Base-by-base conservation (phyloP, 1,140 invertebrate genomes). In the Ceratina australensis region DNA sequence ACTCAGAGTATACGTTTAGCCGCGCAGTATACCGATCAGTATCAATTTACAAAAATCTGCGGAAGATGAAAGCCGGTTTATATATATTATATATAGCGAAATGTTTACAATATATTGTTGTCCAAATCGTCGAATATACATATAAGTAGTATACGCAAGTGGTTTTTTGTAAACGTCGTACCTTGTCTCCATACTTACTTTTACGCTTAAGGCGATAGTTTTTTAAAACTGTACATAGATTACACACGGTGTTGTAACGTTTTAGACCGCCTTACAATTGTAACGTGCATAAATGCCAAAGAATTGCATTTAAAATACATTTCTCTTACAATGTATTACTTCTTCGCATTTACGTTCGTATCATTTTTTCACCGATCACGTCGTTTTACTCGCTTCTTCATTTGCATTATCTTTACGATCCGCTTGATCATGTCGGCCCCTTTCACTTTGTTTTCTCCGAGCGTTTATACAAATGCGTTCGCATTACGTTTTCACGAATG, bases 241-340 rank as follows among this genome's bases (percentile, higher is more conserved):
- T 61, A 77, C 57, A 77, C 57, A 67, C n/a, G 49, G 47, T 77
- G 57, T 77, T 59, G 69, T 72, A 47, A 60, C 47, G 52, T 72
- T 42, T 72, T 78, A 78, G 68, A 65, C 73, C 76, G 69, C 76
- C 59, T 78, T 63, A 76, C 49, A 76, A 78, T 85, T 79, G 72
- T 83, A 83, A 78, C 79, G 76, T 83, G 78, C 83, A 80, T 86
- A 82, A 81, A 86, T 89, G 86, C 88, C 89, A 90, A 90, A 90
- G 89, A 90, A 86, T 88, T 86, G 89, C 89, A 90, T 90, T 90
- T 90, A 90, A 77, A 77, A 77, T 83, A 83, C 81, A 84, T 60
- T 83, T 83, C 77, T 69, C 68, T 83, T 69, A 60, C 63, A 69
- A 80, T 75, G 72, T 83, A 67, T 42, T 63, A 72, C 42, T 71